Percentiles rank a stretch among this genome's conserved stretches.
Evolutionary conservation across 2,888 invertebrate genomes (phyloP).

Genomic region (Ceraclea dissimilis): DNA sequence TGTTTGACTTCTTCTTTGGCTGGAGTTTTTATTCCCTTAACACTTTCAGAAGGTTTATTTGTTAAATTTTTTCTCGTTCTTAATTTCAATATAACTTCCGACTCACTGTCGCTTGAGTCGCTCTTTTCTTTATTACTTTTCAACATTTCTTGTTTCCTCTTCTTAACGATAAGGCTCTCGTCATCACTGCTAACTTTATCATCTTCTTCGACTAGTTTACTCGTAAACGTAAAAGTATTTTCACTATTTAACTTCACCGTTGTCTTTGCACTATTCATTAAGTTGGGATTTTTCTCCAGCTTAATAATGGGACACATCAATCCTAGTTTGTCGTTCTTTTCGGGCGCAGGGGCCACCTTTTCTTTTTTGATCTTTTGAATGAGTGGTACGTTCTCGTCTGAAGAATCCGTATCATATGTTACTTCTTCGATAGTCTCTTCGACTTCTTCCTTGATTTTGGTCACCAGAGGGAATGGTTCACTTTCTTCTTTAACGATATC

Average conservation of each 20-base stretch:
- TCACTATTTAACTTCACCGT: conserved; percentile 10
- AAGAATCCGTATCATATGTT: conserved; percentile 32
- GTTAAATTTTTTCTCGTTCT: conserved; percentile 28
- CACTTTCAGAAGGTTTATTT: conserved; percentile 22
- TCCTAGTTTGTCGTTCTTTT: conserved; percentile 12
- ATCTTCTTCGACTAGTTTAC: conserved; percentile 28
- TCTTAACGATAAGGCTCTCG: conserved; percentile 29
- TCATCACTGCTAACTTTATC: conserved; percentile 31
- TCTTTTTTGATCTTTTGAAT: conserved; percentile 42
- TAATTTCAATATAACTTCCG: conserved; percentile 37
- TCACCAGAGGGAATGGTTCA: conserved; percentile 18
- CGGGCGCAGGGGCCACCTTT: conserved; percentile 22
- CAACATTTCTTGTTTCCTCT: conserved; percentile 29
- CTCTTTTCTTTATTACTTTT: conserved; percentile 29
- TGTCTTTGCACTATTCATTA: neutral
- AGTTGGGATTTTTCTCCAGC: conserved; percentile 24
- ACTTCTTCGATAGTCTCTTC: conserved; percentile 28
- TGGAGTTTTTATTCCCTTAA: conserved; percentile 33
- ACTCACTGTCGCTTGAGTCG: conserved; percentile 40
- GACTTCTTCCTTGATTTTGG: conserved; percentile 26
- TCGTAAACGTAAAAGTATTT: conserved; percentile 17
- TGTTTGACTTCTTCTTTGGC: conserved; percentile 38
- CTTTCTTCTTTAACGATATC: conserved; percentile 23
- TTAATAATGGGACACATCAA: conserved; percentile 21
- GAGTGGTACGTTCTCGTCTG: conserved; percentile 42